A percentile compares a stretch with the other conserved stretches of the same genome.
These are phyloP conservation scores for Pilophorus perplexus DNA, from an alignment of 2,888 invertebrate genomes.

Conservation along the genomic window DNA sequence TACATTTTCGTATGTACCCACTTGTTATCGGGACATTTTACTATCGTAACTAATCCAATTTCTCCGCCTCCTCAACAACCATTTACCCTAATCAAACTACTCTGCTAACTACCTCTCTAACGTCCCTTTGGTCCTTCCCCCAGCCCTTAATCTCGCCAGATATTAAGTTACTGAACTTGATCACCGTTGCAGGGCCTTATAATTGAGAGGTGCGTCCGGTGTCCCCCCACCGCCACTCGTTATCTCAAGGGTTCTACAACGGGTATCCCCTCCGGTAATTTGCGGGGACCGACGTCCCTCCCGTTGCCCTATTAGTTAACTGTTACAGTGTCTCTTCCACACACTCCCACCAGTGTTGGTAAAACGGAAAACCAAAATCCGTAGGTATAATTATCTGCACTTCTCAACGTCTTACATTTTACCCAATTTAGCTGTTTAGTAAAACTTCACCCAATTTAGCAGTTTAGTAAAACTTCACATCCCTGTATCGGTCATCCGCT, in stretches of 20 bases:
- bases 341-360: not conserved
- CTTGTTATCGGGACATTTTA: too few species aligned
- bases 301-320: conserved; percentile 12
- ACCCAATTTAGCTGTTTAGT: too few species aligned
- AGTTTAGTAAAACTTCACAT: too few species aligned
- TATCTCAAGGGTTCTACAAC: conserved; percentile 8
- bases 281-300: too few species aligned
- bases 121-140: not conserved
- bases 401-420: too few species aligned
- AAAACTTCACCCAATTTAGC: too few species aligned
- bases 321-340: not conserved
- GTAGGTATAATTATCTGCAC: too few species aligned
- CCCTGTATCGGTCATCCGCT: too few species aligned
- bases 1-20: too few species aligned
- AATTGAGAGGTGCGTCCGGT: conserved; percentile 6
- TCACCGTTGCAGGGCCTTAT: conserved; percentile 4
- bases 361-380: not conserved
- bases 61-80: too few species aligned
- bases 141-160: not conserved
- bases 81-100: conserved; percentile 9
- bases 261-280: conserved; percentile 11
- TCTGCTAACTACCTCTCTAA: not conserved
- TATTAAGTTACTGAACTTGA: conserved; percentile 22
- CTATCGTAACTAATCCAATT: too few species aligned
- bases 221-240: not conserved